Evolutionary conservation across 2,797 vertebrate species (phyloP).

Genomic region (Spinibarbus caldwelli): DNA sequence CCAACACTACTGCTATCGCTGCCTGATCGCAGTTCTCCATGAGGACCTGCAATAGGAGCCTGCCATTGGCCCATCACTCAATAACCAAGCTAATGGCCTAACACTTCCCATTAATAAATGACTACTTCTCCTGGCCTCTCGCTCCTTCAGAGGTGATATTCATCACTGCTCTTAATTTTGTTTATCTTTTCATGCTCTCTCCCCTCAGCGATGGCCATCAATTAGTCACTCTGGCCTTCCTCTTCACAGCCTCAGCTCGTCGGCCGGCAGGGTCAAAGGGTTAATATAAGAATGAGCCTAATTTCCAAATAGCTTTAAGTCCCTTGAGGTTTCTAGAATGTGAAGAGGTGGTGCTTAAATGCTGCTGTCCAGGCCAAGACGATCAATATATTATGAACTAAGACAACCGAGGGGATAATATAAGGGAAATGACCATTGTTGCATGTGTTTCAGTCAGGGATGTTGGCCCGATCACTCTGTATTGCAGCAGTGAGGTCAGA

Average conservation of each 20-base stretch:
- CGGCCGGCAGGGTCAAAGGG: constrained; percentile 55
- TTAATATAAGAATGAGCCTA: constrained; percentile 70
- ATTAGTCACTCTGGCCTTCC: constrained; percentile 57
- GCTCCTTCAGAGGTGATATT: constrained; percentile 53
- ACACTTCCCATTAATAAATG: constrained; percentile 57
- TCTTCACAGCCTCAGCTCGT: constrained; percentile 48
- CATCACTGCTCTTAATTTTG: constrained; percentile 61
- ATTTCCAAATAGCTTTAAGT: constrained; percentile 63
- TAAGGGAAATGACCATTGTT: constrained; percentile 10
- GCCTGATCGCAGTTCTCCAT: neutral
- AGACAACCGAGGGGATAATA: constrained; percentile 18
- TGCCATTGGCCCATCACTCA: constrained; percentile 50
- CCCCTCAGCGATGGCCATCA: constrained; percentile 58
- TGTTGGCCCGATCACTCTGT: neutral
- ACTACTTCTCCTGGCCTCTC: constrained; percentile 37
- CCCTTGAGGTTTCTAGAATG: constrained; percentile 60
- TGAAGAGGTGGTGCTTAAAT: constrained; percentile 46
- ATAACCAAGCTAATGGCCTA: constrained; percentile 86
- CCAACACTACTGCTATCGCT: neutral
- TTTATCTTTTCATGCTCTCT: constrained; percentile 64
- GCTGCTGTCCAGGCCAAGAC: constrained; percentile 10
- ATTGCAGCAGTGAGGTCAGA: constrained; percentile 29
- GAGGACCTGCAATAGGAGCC: neutral
- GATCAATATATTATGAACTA: constrained; percentile 12
- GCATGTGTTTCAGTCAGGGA: neutral